phyloP scores from a whole-genome alignment of 2,113 vertebrate genomes.

The Syngnathus typhle region DNA sequence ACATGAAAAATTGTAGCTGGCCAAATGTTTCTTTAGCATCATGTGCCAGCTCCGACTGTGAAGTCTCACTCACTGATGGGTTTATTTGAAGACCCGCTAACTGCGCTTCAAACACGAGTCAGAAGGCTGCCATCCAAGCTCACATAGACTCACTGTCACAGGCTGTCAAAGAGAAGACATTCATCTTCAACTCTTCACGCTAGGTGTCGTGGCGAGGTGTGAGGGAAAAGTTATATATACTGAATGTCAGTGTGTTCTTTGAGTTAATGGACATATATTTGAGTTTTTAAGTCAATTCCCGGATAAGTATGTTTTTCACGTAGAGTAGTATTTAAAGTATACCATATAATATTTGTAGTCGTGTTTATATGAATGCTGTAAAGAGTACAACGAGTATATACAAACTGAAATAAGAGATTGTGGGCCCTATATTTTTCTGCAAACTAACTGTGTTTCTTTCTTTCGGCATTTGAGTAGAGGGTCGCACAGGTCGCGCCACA shows the following conservation, averaged over 20 bases:
- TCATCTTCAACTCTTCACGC: constrained; percentile 52
- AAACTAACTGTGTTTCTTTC: too few species aligned
- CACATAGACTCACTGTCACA: constrained; percentile 17
- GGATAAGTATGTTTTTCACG: too few species aligned
- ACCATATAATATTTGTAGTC: too few species aligned
- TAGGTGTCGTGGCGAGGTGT: constrained; percentile 8
- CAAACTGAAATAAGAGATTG: too few species aligned
- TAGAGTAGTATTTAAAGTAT: too few species aligned
- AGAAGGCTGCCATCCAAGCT: constrained; percentile 36
- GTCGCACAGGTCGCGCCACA: too few species aligned
- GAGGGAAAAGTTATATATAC: background rate
- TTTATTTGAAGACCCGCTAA: constrained; percentile 56
- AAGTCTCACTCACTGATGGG: constrained; percentile 31
- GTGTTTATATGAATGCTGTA: too few species aligned
- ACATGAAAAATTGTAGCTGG: constrained; percentile 26
- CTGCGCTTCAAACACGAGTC: constrained; percentile 55
- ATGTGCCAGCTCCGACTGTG: constrained; percentile 38
- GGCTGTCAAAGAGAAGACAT: constrained; percentile 41
- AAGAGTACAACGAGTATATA: too few species aligned
- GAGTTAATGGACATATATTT: background rate
- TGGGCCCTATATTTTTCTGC: too few species aligned
- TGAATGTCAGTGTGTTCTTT: background rate
- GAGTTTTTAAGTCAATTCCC: background rate
- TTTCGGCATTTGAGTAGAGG: too few species aligned
- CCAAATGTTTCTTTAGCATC: constrained; percentile 20